phyloP scores from a whole-genome alignment of 2,797 vertebrate species.

The Okamejei kenojei region DNA sequence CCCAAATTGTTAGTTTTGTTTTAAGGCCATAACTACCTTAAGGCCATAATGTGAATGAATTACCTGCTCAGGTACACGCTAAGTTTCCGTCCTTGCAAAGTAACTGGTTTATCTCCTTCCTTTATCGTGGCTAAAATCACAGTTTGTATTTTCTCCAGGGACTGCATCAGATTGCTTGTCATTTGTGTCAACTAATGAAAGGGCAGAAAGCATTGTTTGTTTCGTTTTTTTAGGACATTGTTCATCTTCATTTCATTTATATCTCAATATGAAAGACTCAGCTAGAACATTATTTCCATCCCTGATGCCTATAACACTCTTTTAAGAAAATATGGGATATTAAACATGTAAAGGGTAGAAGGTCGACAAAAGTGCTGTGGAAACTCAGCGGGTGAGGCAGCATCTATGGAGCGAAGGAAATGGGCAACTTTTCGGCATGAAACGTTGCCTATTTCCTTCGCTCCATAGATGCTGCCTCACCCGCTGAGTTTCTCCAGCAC shows the following conservation, averaged over 20 bases:
- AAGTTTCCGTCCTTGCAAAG: not conserved
- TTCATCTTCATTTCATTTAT: not conserved
- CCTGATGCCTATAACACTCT: not conserved
- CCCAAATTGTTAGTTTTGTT: not conserved
- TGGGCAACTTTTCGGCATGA: too few species aligned
- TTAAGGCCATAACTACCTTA: not conserved
- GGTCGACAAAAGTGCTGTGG: too few species aligned
- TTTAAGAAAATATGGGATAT: too few species aligned
- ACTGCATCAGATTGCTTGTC: not conserved
- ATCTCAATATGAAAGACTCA: not conserved
- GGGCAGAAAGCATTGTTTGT: not conserved
- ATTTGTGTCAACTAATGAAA: not conserved
- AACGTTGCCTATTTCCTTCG: too few species aligned
- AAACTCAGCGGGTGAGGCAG: too few species aligned
- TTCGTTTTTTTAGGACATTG: not conserved
- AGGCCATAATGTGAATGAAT: not conserved
- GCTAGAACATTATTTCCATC: not conserved
- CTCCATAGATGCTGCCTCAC: too few species aligned
- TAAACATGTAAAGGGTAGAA: too few species aligned
- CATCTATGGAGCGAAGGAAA: too few species aligned
- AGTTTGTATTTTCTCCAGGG: slow-evolving; percentile 20
- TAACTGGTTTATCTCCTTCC: slow-evolving; percentile 8
- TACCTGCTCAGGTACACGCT: slow-evolving; percentile 14
- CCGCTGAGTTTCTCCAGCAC: too few species aligned
- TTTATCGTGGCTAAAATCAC: not conserved